phyloP scores from a whole-genome alignment of 2,888 invertebrate species.

The Acanthopleura granulata region DNA sequence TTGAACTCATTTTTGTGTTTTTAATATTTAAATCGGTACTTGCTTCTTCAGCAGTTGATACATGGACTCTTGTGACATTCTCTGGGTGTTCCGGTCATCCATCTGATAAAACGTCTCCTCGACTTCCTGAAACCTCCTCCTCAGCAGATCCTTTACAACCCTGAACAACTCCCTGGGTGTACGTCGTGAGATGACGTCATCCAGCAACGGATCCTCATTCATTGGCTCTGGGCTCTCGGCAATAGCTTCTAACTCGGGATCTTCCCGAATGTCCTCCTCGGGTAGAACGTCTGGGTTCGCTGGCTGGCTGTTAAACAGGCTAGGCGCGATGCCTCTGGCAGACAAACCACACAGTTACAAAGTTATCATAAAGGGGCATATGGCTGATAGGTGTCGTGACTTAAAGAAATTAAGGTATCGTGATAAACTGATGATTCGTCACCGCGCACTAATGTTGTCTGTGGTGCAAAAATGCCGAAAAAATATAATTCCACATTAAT shows the following conservation, averaged over 20 bases:
- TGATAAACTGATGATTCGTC: too few relatives aligned
- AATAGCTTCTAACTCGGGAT: constrained; percentile 26
- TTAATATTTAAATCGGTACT: constrained; percentile 15
- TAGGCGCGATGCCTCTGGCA: constrained; percentile 61
- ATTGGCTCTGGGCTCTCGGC: constrained; percentile 13
- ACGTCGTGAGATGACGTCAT: constrained; percentile 36
- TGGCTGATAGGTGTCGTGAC: too few relatives aligned
- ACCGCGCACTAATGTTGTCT: too few relatives aligned
- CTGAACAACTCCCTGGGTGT: constrained; percentile 50
- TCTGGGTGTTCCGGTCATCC: constrained; percentile 64
- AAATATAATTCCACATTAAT: too few relatives aligned
- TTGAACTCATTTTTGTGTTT: too few relatives aligned
- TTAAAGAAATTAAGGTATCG: too few relatives aligned
- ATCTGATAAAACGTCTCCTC: constrained; percentile 62
- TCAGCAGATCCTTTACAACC: constrained; percentile 59
- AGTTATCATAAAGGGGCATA: too few relatives aligned
- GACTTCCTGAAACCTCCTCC: constrained; percentile 55
- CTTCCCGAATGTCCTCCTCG: constrained; percentile 15
- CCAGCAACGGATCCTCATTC: constrained; percentile 25
- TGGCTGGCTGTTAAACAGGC: constrained; percentile 48
- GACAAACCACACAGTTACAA: neutral
- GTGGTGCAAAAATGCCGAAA: too few relatives aligned
- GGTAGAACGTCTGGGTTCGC: neutral
- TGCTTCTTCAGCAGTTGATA: constrained; percentile 63
- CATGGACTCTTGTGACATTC: constrained; percentile 67